Evolutionary conservation across 2,113 vertebrate genomes (phyloP), one percentile per base, ranked within the genome.

Genomic region (Ictalurus punctatus): DNA sequence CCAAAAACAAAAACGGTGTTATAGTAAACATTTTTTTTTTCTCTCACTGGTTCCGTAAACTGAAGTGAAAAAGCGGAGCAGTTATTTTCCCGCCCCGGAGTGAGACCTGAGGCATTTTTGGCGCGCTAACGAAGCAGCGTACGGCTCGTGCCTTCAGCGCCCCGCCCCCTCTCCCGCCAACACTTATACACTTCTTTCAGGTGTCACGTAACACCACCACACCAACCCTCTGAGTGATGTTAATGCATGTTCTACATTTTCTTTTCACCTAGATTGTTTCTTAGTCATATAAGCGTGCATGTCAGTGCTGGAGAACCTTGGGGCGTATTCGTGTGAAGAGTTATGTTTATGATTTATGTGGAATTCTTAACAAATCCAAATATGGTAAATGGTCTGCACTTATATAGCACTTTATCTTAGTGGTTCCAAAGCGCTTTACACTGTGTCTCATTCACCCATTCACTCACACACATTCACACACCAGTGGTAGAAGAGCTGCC

Each of bases 101-200:
- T 14, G 81, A 10, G 21, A 83, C 81, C 56, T 25, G 34, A 61
- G 58, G 81, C 2, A 83, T 2, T 2, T 83, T 83, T 83, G 56
- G 81, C 58, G 79, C 52, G 56, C 16, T 52, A 80, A 56, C 30
- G n/a, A 34, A 25, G 56, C 17, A 59, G 19, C 30, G 80, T 34
- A 34, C 79, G 80, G 56, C 81, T 83, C 81, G 81, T 83, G 81
- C 58, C 81, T 61, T 61, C 10, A 61, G 81, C 34, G 58, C 81
- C 81, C 56, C 58, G 81, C 81, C 81, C 56, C 14, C 56, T 61
- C 5, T 61, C 80, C 81, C 56, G 56, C 81, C 81, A 83, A 61
- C 19, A 40, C 56, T 23, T 25, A 13, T 37, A 37, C 81, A 25
- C 58, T 2, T 63, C 58, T 25, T 40, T 61, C 13, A 82, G 56